Base-by-base conservation (phyloP, 2,888 invertebrate genomes). In the Stenotaenia linearis region DNA sequence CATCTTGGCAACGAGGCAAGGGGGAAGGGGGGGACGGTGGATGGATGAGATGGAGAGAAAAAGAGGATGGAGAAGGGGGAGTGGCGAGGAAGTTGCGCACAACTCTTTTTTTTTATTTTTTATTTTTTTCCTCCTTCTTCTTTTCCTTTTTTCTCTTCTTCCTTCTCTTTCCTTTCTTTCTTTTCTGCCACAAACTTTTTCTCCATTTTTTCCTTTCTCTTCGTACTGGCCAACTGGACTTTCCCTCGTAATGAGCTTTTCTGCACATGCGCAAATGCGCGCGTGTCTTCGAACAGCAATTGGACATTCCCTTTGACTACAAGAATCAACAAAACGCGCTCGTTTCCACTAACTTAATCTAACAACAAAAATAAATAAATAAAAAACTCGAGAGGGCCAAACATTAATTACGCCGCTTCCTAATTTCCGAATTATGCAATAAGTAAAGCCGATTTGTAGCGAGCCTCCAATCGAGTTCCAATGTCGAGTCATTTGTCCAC, bases 11-110 rank as follows among this genome's bases (percentile, higher is more conserved):
- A 69, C 69, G 69, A 69, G 69, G 69, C 69, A 69, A 69, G 69
- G 69, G 69, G 69, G 69, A 69, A 69, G 69, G 69, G 25, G 56
- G 56, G n/a, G n/a, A n/a, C n/a, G n/a, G n/a, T n/a, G n/a, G 69
- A 69, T 69, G 69, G 69, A 69, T 69, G 69, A 69, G 69, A 69
- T 69, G 69, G 69, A 50, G 50, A 50, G 50, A 50, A 50, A 50
- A 50, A 69, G 69, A 69, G 69, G 69, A 25, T 69, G 69, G 69
- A 69, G 69, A 15, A 28, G 69, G 28, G 25, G 25, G 69, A 69
- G 69, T 69, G 69, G 75, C 75, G 75, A 75, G 75, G 35, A 75
- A 32, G 75, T 75, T 75, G 35, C 75, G 32, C 75, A 75, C 75
- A 75, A 37, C 75, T 75, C 75, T 37, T 75, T 37, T 75, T 75